Conservation (phyloP, 2,888 invertebrate species). For the Leptarthrus brevirostris region DNA sequence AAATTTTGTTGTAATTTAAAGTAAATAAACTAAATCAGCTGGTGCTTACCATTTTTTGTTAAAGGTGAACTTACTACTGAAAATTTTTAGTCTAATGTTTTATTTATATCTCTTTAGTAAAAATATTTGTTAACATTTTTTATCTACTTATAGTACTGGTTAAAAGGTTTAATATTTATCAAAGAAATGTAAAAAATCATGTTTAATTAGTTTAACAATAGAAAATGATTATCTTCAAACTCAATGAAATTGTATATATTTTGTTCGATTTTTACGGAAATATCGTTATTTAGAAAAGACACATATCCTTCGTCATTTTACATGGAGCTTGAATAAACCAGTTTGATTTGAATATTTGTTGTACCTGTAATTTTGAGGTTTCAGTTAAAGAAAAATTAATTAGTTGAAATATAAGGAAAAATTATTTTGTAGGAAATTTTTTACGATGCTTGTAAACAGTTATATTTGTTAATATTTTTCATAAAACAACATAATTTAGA, state of each 20-base stretch:
- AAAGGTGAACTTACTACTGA: constrained; percentile 20
- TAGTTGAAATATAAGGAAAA: not conserved
- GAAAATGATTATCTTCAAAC: not conserved
- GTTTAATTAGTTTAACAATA: not conserved
- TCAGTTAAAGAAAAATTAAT: not conserved
- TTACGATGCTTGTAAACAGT: not conserved
- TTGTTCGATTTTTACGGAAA: no score
- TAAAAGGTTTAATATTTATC: constrained; percentile 36
- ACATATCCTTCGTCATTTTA: no score
- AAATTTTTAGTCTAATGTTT: constrained; percentile 21
- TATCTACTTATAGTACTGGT: constrained; percentile 16
- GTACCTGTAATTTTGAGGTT: no score
- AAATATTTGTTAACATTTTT: not conserved
- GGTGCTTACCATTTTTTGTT: not conserved
- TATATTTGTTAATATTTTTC: not conserved
- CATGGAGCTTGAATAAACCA: no score
- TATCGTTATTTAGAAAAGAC: no score
- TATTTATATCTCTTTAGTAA: constrained; percentile 17
- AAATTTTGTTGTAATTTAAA: not conserved
- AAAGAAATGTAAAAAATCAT: not conserved
- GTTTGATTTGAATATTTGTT: no score
- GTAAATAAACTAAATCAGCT: not conserved
- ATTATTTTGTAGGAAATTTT: constrained; percentile 23
- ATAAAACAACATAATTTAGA: no score
- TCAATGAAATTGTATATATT: constrained; percentile 19